Evolutionary conservation across 2,113 vertebrate species (phyloP).

Genomic region (Morone saxatilis): DNA sequence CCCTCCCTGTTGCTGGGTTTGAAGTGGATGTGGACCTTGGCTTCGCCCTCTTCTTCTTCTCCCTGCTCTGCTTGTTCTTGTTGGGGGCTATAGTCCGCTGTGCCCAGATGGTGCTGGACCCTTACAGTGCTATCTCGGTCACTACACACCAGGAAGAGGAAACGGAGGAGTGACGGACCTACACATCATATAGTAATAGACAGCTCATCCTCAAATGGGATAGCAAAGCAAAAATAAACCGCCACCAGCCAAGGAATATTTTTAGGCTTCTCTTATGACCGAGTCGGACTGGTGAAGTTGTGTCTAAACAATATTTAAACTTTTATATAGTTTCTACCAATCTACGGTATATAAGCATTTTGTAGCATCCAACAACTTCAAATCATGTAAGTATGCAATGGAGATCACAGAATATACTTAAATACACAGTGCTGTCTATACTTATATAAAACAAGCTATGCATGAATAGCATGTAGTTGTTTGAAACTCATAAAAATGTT

Average conservation of each 20-base stretch:
- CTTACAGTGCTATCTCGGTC: constrained; percentile 82
- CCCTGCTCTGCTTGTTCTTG: constrained; percentile 85
- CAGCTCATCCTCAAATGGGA: background rate
- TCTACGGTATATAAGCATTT: background rate
- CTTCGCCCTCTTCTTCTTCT: constrained; percentile 85
- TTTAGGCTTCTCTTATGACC: background rate
- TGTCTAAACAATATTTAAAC: background rate
- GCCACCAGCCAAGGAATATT: no score
- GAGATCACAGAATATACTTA: background rate
- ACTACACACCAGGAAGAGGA: constrained; percentile 82
- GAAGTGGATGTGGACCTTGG: constrained; percentile 85
- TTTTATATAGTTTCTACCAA: constrained; percentile 7
- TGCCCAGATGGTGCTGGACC: constrained; percentile 85
- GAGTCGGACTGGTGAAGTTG: background rate
- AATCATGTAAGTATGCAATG: constrained; percentile 31
- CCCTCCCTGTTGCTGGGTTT: constrained; percentile 21
- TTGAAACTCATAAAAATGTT: background rate
- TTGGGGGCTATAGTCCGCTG: constrained; percentile 84
- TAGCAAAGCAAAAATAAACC: background rate
- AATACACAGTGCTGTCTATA: background rate
- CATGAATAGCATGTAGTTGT: background rate
- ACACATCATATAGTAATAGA: background rate
- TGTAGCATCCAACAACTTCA: background rate
- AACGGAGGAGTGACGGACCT: constrained; percentile 61
- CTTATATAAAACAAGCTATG: background rate